Percentiles rank a stretch among this genome's conserved stretches.
Conservation (phyloP, 2,888 invertebrate genomes). For the Limenitis camilla region DNA sequence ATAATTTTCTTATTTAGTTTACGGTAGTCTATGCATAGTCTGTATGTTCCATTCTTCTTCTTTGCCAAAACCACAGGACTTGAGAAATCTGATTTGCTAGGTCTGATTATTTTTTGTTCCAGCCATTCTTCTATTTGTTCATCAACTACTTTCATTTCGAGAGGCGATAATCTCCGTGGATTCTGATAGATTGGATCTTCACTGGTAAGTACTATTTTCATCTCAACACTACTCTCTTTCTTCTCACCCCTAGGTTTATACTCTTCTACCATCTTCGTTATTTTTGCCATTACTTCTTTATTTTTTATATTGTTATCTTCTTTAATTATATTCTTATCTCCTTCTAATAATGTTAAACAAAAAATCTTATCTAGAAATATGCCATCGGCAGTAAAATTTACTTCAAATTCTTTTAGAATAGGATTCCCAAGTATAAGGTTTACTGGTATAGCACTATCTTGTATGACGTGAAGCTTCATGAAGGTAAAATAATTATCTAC, state of each 20-base stretch:
- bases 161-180: constrained; percentile 22
- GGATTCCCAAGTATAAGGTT: too few species aligned
- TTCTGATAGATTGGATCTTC: constrained; percentile 25
- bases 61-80: constrained; percentile 23
- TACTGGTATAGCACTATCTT: too few species aligned
- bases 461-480: too few species aligned
- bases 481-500: too few species aligned
- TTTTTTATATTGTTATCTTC: too few species aligned
- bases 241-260: not conserved
- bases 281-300: too few species aligned
- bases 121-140: constrained; percentile 21
- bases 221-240: not conserved
- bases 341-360: too few species aligned
- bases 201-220: constrained; percentile 20
- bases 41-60: constrained; percentile 22
- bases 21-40: constrained; percentile 44
- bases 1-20: constrained; percentile 38
- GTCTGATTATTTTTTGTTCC: constrained; percentile 13
- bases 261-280: too few species aligned
- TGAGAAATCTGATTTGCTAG: constrained; percentile 24
- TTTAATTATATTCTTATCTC: too few species aligned
- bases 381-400: too few species aligned
- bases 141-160: constrained; percentile 6
- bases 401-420: too few species aligned
- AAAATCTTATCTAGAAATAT: too few species aligned